A percentile compares a stretch with the other conserved stretches of the same genome.
These are phyloP conservation scores for Chlamydotis undulata DNA, from an alignment of 2,113 vertebrate species.

Conservation along the genomic window DNA sequence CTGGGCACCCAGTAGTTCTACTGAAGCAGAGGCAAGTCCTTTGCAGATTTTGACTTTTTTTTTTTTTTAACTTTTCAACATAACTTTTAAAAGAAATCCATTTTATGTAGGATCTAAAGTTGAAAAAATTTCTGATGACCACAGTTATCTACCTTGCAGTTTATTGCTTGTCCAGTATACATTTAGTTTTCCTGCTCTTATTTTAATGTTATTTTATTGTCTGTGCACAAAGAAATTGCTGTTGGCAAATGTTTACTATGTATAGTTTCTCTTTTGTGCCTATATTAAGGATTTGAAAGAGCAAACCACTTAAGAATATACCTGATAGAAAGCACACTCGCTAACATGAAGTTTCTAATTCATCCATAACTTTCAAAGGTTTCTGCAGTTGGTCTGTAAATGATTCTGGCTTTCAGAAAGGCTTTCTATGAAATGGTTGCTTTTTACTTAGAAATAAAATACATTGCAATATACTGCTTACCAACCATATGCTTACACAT, in stretches of 20 bases:
- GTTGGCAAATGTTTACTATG: not conserved
- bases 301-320: slow-evolving; percentile 9
- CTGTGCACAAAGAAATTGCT: not conserved
- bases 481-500: not conserved
- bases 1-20: not conserved
- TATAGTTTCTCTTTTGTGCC: not conserved
- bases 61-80: not conserved
- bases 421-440: not conserved
- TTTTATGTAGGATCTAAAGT: not conserved
- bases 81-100: not conserved
- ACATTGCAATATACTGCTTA: not conserved
- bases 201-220: not conserved
- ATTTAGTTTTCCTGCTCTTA: not conserved
- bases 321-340: not conserved
- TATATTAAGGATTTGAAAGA: not conserved
- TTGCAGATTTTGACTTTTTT: not conserved
- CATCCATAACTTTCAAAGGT: not conserved
- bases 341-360: not conserved
- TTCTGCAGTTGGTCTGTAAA: not conserved
- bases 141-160: not conserved
- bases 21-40: not conserved
- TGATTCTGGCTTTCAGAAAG: not conserved
- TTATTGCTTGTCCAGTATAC: not conserved
- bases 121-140: not conserved
- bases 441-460: slow-evolving; percentile 16